These are phyloP conservation scores for Ditylenchus dipsaci DNA, from an alignment of 1,140 invertebrate genomes.

Conservation along the genomic window DNA sequence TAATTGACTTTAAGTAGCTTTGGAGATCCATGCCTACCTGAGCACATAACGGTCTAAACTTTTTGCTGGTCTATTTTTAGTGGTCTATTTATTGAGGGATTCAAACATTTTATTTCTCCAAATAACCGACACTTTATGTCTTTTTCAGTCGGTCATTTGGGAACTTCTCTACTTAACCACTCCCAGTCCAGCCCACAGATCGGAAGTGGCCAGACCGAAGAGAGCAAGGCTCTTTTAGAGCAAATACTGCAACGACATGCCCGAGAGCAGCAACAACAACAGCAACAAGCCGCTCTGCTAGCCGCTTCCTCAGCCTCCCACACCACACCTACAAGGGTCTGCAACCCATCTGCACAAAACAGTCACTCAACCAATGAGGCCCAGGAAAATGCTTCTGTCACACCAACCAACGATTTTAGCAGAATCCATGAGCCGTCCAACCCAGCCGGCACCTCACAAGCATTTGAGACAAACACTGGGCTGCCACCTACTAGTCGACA, in stretches of 20 bases:
- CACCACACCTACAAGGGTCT: background rate
- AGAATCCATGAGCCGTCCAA: too few species aligned
- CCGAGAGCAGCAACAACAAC: slow-evolving; percentile 19
- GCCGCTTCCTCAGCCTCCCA: background rate
- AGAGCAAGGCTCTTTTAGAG: background rate
- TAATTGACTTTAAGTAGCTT: too few species aligned
- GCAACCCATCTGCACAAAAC: background rate
- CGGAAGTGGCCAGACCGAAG: background rate
- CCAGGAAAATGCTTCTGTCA: too few species aligned
- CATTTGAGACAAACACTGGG: background rate
- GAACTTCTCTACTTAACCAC: background rate
- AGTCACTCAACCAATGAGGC: background rate
- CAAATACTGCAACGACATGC: background rate
- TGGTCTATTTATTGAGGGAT: too few species aligned
- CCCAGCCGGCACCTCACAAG: too few species aligned
- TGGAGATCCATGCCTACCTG: too few species aligned
- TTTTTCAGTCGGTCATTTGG: background rate
- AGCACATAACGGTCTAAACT: too few species aligned
- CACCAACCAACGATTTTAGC: too few species aligned
- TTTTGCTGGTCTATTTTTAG: too few species aligned
- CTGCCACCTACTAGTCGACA: slow-evolving; percentile 20
- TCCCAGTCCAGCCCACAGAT: background rate
- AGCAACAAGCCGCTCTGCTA: slow-evolving; percentile 1
- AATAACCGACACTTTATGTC: too few species aligned
- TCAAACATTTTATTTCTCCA: too few species aligned